phyloP scores from a whole-genome alignment of 2,888 invertebrate species.

The Drosophila subsilvestris region DNA sequence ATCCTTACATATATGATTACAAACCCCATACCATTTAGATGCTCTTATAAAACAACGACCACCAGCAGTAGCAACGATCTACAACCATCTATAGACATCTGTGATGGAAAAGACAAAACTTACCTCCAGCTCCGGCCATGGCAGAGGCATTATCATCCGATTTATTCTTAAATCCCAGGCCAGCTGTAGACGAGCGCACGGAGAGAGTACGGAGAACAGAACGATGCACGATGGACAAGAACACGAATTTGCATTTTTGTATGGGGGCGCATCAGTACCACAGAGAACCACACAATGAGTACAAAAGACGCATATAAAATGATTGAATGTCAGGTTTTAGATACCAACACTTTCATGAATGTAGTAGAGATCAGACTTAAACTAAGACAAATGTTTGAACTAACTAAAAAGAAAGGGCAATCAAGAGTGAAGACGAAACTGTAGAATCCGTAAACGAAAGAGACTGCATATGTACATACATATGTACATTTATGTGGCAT shows the following conservation, averaged over 20 bases:
- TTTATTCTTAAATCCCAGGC: constrained; percentile 81
- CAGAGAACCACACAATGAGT: constrained; percentile 9
- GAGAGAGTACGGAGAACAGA: no score
- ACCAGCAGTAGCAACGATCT: constrained; percentile 6
- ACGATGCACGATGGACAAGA: constrained; percentile 33
- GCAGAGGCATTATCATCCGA: constrained; percentile 57
- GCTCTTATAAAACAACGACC: not conserved
- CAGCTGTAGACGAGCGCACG: constrained; percentile 75
- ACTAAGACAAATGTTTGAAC: not conserved
- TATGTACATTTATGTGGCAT: no score
- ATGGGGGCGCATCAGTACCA: not conserved
- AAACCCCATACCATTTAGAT: not conserved
- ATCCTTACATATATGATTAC: not conserved
- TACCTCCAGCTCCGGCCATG: constrained; percentile 40
- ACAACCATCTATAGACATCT: constrained; percentile 31
- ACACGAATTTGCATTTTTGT: constrained; percentile 5
- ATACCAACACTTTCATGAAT: no score
- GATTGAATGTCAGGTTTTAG: constrained; percentile 3
- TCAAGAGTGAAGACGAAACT: not conserved
- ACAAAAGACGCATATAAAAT: constrained; percentile 15
- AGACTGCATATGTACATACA: not conserved
- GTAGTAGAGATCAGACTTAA: not conserved
- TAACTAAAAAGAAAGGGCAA: not conserved
- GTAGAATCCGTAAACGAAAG: not conserved
- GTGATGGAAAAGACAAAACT: constrained; percentile 15